Percentiles rank a stretch among this genome's conserved stretches.
Conservation (phyloP, 1,140 invertebrate genomes). For the Leptopilina boulardi region DNA sequence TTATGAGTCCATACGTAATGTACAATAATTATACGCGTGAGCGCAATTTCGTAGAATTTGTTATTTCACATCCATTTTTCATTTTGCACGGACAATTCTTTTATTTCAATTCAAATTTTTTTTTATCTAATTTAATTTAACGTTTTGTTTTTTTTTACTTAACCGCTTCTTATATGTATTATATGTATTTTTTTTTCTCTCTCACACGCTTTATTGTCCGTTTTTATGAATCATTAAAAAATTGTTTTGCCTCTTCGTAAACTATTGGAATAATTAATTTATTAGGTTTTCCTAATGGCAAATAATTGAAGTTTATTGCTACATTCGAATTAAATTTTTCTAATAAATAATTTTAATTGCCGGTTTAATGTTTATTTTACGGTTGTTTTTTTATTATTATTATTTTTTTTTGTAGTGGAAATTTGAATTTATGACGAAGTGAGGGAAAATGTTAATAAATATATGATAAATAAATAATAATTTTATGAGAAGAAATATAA, state of each 20-base stretch:
- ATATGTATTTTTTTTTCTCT: background rate
- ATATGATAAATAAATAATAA: no score
- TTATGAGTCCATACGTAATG: background rate
- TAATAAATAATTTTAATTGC: background rate
- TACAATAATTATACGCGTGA: background rate
- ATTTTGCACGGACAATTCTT: background rate
- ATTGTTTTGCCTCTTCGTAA: conserved; percentile 11
- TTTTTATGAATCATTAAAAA: conserved; percentile 30
- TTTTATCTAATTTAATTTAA: conserved; percentile 33
- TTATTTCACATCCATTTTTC: background rate
- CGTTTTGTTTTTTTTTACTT: background rate
- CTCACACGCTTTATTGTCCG: background rate
- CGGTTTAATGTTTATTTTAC: background rate
- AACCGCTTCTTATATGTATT: no score
- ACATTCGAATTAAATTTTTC: conserved; percentile 5
- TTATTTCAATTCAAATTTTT: conserved; percentile 18
- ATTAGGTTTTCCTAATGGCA: conserved; percentile 13
- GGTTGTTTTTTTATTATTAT: no score
- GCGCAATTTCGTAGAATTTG: conserved; percentile 1
- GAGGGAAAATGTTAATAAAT: no score
- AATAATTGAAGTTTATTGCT: conserved; percentile 18
- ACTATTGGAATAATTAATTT: conserved; percentile 8
- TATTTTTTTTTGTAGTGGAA: background rate
- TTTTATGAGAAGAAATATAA: no score
- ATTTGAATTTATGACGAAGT: background rate